Evolutionary conservation across 30 jellyfish, hydroid and myxozoan genomes (phyloP), one percentile per base, ranked within the genome.

Genomic region (Euphysa ruthae): DNA sequence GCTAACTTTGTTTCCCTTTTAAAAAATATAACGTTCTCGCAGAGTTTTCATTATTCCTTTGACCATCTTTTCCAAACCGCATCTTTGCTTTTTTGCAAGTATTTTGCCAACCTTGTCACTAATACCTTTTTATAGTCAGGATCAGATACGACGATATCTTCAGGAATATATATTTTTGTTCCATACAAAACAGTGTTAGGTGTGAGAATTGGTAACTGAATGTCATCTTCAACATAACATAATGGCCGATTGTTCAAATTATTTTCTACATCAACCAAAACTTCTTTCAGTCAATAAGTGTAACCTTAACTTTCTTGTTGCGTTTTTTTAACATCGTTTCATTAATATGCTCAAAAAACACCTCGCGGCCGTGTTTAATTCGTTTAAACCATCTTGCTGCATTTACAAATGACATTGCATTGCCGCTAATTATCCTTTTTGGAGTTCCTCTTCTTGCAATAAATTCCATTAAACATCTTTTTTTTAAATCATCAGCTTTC

Each of bases 381-480:
- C 28, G 32, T 3, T 29, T 49, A 21, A 58, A 52, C 86, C 86
- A 74, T 25, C 49, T 62, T 66, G 85, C 71, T 6, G 79, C 68
- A 14, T 68, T 34, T 49, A 61, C 32, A 79, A 74, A 75, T 1
- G 81, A 57, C 55, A 69, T 83, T 28, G 93, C 82, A 49, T 74
- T 83, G 56, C 69, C 95, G 61, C 73, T 66, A 18, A 82, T 50
- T 55, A 74, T 82, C 44, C 73, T 66, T 22, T 43, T 43, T 10
- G 92, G 93, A 5, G 64, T 66, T 10, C 95, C 93, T 74, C 82
- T 32, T 68, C 95, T 52, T 28, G 92, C 85, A 27, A 83, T 73
- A 46, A 83, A 74, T 78, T 68, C 77, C 27, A 55, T 75, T 66
- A 54, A 54, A 34, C 6, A 61, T 46, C 61, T 38, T 63, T n/a